Base-by-base conservation (phyloP, 2,888 invertebrate species). In the Dicranocentrus wangi region DNA sequence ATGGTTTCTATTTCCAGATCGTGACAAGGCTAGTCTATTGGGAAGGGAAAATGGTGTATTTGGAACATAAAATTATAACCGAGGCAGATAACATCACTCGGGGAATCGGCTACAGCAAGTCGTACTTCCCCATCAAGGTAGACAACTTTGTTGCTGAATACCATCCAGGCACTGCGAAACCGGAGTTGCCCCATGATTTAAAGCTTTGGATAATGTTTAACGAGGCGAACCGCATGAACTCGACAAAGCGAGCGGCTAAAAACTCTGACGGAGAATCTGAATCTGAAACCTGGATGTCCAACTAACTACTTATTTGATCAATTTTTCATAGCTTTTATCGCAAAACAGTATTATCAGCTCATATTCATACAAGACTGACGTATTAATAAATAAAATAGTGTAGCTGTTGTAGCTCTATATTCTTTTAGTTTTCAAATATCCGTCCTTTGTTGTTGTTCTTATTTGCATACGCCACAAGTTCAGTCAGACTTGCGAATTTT, bases 21-120 rank as follows among this genome's bases (percentile, higher is more conserved):
- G 69, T 70, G 5, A 82, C 84, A 15, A 71, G 70, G 15, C 65
- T 95, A 55, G 90, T 93, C 19, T 94, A 93, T 89, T 96, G 96
- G 95, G 96, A 96, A 87, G 94, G 94, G n/a, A 94, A 93, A 88
- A 92, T 93, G 21, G 90, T 96, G 82, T 96, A 94, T 88, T 89
- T 96, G 82, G 95, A 96, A 88, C 95, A 96, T 87, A 92, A 93
- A 87, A 94, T 96, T 87, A 91, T 95, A 10, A 94, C 94, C 0
- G 87, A 93, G 1, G 90, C 90, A 68, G 96, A 96, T 88, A 93
- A 93, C 7, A 96, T 96, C 87, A 92, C 96, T 0, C 92, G 94
- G 2, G 94, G 95, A 1, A 90, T 95, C 1, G 92, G 93, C 21
- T 88, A 94, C 25, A 94, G 94, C 55, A 94, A 94, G 85, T 94